A percentile compares a stretch with the other conserved stretches of the same genome.
Conservation (phyloP, 92 coral and sea anemone genomes). For the Hydrozoanthus gracilis region DNA sequence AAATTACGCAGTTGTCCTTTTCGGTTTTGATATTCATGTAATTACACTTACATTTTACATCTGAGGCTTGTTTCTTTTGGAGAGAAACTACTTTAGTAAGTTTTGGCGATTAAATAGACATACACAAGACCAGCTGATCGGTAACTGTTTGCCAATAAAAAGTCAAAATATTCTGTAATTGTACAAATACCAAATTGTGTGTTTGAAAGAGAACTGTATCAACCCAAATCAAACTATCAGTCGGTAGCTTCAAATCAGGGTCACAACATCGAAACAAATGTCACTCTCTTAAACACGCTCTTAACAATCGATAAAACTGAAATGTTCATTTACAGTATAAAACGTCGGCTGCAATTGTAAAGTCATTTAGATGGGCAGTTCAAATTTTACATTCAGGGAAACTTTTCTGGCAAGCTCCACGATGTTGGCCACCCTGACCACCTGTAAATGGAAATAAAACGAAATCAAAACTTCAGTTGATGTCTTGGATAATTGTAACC, state of each 20-base stretch:
- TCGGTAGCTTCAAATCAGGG: neutral
- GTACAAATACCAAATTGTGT: neutral
- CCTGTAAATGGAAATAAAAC: conserved; percentile 59
- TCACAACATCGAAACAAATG: neutral
- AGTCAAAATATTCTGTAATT: neutral
- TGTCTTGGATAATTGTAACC: too few species aligned
- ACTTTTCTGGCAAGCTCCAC: conserved; percentile 94
- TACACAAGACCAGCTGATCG: neutral
- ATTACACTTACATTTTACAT: conserved; percentile 5
- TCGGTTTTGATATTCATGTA: neutral
- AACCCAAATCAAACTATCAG: neutral
- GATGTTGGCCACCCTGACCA: conserved; percentile 93
- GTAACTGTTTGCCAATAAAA: neutral
- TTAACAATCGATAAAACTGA: neutral
- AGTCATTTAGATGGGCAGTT: conserved; percentile 80
- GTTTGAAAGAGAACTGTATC: neutral
- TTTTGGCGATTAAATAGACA: neutral
- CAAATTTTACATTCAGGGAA: conserved; percentile 94
- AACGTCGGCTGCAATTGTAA: neutral
- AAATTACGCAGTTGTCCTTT: neutral
- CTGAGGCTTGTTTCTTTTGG: neutral
- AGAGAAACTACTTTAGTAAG: neutral
- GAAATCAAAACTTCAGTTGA: neutral
- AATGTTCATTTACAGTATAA: conserved; percentile 1
- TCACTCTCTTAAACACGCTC: conserved; percentile 4